Base-by-base conservation (phyloP, 2,113 vertebrate species). In the Balaeniceps rex region DNA sequence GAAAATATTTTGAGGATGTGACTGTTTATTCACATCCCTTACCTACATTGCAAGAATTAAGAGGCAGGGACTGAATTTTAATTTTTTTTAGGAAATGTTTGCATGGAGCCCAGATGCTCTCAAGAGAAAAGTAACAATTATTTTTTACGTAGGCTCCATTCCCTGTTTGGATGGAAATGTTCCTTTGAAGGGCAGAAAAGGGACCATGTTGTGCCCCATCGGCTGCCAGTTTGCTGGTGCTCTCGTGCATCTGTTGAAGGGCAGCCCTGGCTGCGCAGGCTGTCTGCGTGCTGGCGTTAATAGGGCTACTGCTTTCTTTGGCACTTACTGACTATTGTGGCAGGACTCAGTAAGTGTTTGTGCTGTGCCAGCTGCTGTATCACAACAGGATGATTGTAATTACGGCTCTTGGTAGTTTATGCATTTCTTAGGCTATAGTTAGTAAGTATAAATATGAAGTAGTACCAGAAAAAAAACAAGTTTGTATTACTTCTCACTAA, bases 321-420 rank as follows among this genome's bases (percentile, higher is more conserved):
- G 89, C 85, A 58, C 76, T 93, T 74, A 10, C 19, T 29, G 68
- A 31, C 55, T 44, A 3, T 88, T 74, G 52, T 79, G 71, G 60
- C 82, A 74, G 42, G 16, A 66, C 44, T 94, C 63, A 22, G 49
- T 54, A 76, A 85, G 94, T 93, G 86, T 87, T 91, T 74, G 70
- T 95, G 57, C 79, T 74, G n/a, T 91, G 96, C 95, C 95, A 96
- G 94, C 87, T 93, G 93, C 84, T 88, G 55, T 64, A 18, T 47
- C 87, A 93, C 78, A 84, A 70, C 89, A 91, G 78, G n/a, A 58
- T 58, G 82, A 61, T 82, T 76, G 75, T 91, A 87, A 89, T 97
- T 89, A 63, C 1, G 10, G 78, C 33, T 79, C 58, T 77, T 54
- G 65, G 66, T 94, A 58, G 65, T 76, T 94, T 74, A 80, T 82